phyloP scores from a whole-genome alignment of 1,140 invertebrate species.

The Penaeus indicus region DNA sequence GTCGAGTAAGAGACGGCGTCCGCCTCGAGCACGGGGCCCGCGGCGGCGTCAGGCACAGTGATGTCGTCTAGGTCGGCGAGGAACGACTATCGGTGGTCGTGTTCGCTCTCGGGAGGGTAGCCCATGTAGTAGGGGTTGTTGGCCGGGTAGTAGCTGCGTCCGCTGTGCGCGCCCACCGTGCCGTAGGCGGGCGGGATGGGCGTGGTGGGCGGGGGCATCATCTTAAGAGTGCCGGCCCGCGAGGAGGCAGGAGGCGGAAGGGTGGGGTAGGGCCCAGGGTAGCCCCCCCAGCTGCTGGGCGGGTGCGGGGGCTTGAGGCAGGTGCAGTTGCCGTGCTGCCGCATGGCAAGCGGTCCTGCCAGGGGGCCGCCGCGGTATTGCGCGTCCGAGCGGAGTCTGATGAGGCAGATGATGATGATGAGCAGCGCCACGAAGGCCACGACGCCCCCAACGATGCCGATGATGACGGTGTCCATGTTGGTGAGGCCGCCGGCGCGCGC shows the following conservation, averaged over 20 bases:
- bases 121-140: conserved; percentile 70
- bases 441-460: conserved; percentile 91
- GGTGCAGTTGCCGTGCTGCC: conserved; percentile 69
- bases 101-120: conserved; percentile 68
- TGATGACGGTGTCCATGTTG: conserved; percentile 91
- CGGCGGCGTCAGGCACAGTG: background rate
- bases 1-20: background rate
- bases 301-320: conserved; percentile 69
- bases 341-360: conserved; percentile 74
- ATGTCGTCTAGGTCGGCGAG: background rate
- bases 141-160: conserved; percentile 65
- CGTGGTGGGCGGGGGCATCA: conserved; percentile 66
- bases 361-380: conserved; percentile 78
- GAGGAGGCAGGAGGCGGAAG: conserved; percentile 69
- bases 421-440: conserved; percentile 90
- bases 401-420: conserved; percentile 86
- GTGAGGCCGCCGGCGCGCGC: conserved; percentile 71
- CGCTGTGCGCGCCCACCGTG: conserved; percentile 67
- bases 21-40: background rate
- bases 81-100: conserved; percentile 56
- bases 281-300: conserved; percentile 66
- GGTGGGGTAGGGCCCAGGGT: conserved; percentile 67
- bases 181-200: conserved; percentile 67
- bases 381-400: conserved; percentile 77
- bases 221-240: conserved; percentile 62